A percentile compares a stretch with the other conserved stretches of the same genome.
These are phyloP conservation scores for Takifugu bimaculatus DNA, from an alignment of 2,113 vertebrate species.

Conservation along the genomic window DNA sequence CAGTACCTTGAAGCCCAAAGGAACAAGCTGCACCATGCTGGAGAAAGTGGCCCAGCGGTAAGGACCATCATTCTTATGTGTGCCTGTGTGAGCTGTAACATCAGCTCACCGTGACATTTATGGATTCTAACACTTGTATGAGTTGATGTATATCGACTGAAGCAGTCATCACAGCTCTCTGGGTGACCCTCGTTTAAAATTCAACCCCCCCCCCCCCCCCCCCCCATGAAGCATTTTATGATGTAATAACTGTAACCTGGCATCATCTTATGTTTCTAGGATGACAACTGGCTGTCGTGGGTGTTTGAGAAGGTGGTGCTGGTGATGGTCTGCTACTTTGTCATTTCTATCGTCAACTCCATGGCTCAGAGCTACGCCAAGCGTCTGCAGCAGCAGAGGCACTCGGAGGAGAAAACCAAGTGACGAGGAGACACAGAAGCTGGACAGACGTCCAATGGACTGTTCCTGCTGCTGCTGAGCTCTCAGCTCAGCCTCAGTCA, in stretches of 20 bases:
- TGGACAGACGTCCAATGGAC: constrained; percentile 36
- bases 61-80: constrained; percentile 46
- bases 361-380: constrained; percentile 98
- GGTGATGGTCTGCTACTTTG: constrained; percentile 97
- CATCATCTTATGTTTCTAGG: constrained; percentile 65
- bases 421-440: constrained; percentile 72
- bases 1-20: constrained; percentile 95
- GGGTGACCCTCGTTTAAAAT: no score
- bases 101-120: no score
- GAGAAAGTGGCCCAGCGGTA: constrained; percentile 81
- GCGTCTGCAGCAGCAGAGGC: constrained; percentile 86
- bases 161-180: no score
- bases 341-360: constrained; percentile 96
- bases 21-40: constrained; percentile 89
- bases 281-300: constrained; percentile 98
- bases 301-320: constrained; percentile 97
- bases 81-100: no score
- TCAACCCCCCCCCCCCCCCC: no score
- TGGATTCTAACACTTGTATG: no score
- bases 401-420: constrained; percentile 94
- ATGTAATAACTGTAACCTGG: neutral
- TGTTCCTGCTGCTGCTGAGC: constrained; percentile 45
- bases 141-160: no score
- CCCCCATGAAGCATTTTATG: no score
- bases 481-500: constrained; percentile 38